Conservation (phyloP, 1,140 invertebrate species). For the Antheraea mylitta region DNA sequence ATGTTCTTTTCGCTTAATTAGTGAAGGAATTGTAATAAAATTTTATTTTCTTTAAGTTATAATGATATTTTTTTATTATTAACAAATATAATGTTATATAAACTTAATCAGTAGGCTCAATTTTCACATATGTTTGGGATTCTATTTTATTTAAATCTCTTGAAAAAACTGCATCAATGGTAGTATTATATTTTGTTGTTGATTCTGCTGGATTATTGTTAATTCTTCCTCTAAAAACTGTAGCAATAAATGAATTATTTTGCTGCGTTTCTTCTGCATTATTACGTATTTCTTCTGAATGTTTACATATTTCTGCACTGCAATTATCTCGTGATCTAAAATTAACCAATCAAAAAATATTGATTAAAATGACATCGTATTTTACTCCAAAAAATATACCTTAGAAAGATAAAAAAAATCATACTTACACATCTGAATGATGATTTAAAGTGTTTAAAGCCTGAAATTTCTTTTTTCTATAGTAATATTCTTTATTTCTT, state of each 20-base stretch:
- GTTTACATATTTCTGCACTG: constrained; percentile 9
- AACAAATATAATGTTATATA: too few relatives aligned
- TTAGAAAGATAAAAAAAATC: constrained; percentile 18
- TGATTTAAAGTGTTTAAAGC: constrained; percentile 19
- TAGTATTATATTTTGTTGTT: background rate
- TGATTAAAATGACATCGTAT: constrained; percentile 18
- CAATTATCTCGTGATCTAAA: constrained; percentile 12
- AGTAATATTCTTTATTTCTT: constrained; percentile 20
- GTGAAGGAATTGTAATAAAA: background rate
- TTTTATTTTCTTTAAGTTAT: background rate
- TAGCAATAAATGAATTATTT: background rate
- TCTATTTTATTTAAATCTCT: too few relatives aligned
- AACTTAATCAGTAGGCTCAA: too few relatives aligned
- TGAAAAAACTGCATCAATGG: too few relatives aligned
- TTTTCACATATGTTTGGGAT: too few relatives aligned
- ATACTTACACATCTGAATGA: constrained; percentile 19
- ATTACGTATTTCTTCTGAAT: constrained; percentile 11
- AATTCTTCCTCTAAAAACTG: background rate
- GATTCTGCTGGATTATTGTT: background rate
- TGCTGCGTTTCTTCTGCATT: constrained; percentile 2
- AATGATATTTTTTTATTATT: too few relatives aligned
- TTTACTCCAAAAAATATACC: constrained; percentile 21
- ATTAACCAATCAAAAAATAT: constrained; percentile 16
- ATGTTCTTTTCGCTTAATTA: too few relatives aligned
- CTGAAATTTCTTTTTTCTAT: constrained; percentile 18